A percentile compares a stretch with the other conserved stretches of the same genome.
These are phyloP conservation scores for Sander vitreus DNA, from an alignment of 2,113 vertebrate genomes.

Conservation along the genomic window DNA sequence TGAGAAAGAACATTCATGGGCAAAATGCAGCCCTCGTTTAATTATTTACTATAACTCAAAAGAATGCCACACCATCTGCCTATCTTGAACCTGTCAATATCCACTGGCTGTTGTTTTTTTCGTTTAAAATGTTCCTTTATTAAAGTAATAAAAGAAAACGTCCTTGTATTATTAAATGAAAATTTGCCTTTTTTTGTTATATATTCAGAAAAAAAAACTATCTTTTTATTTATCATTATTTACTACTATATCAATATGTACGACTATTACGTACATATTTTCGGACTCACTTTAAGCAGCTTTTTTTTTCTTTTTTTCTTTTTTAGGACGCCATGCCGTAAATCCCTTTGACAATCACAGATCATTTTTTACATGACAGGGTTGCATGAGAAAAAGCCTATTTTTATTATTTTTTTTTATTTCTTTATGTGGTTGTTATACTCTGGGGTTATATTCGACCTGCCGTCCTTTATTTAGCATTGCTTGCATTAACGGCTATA, in stretches of 20 bases:
- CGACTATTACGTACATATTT: not conserved
- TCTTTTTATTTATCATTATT: not conserved
- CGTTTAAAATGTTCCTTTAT: not conserved
- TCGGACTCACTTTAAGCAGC: not conserved
- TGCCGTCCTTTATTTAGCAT: accelerated
- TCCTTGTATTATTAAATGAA: not conserved
- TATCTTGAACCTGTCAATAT: not conserved
- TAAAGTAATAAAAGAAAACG: not conserved
- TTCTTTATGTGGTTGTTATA: not conserved
- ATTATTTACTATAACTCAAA: not conserved
- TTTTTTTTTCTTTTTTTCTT: too few relatives aligned
- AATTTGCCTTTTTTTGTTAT: too few relatives aligned
- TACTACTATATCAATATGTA: too few relatives aligned
- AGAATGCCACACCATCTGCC: not conserved
- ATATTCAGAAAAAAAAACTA: too few relatives aligned
- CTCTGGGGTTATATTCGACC: not conserved
- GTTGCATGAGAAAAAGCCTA: too few relatives aligned
- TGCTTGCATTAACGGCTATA: too few relatives aligned
- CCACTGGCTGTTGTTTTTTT: too few relatives aligned
- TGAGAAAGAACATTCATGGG: not conserved
- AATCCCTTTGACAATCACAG: not conserved
- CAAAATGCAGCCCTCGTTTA: not conserved
- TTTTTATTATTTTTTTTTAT: not conserved
- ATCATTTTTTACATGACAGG: too few relatives aligned
- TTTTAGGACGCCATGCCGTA: not conserved